phyloP scores from a whole-genome alignment of 2,888 invertebrate species.

The Cerceris rybyensis region DNA sequence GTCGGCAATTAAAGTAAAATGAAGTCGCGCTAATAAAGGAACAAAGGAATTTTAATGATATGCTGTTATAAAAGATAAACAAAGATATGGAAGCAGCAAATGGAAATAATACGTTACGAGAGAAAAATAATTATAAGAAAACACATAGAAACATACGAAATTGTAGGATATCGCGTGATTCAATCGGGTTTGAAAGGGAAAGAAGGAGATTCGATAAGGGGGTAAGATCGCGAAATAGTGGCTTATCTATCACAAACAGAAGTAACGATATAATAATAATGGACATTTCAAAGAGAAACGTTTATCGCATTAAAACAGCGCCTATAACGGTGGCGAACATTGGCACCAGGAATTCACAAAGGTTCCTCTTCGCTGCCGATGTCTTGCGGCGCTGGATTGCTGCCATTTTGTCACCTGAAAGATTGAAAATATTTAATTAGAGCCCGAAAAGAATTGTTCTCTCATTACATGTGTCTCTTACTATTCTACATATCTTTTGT shows the following conservation, averaged over 20 bases:
- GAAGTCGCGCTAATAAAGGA: too few species aligned
- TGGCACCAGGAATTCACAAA: constrained; percentile 72
- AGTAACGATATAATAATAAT: constrained; percentile 75
- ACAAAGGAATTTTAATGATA: too few species aligned
- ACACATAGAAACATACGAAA: too few species aligned
- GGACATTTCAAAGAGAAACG: constrained; percentile 75
- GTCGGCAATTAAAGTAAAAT: constrained; percentile 17
- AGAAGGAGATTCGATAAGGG: constrained; percentile 54
- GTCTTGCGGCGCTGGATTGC: constrained; percentile 92
- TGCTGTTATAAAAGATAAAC: too few species aligned
- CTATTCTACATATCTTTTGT: too few species aligned
- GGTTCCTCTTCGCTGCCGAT: constrained; percentile 73
- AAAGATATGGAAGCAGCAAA: too few species aligned
- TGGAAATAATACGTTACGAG: not conserved
- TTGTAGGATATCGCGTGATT: too few species aligned
- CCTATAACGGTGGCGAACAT: constrained; percentile 71
- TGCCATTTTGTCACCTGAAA: constrained; percentile 94
- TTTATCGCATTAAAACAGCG: constrained; percentile 78
- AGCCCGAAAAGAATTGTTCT: not conserved
- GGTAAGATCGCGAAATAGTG: constrained; percentile 66
- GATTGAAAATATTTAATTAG: constrained; percentile 11
- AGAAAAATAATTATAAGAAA: not conserved
- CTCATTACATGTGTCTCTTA: not conserved
- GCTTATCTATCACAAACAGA: constrained; percentile 76
- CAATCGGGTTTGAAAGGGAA: constrained; percentile 26